A percentile compares a stretch with the other conserved stretches of the same genome.
phyloP scores from a whole-genome alignment of 2,113 vertebrate species.

The Melanerpes aurifrons region DNA sequence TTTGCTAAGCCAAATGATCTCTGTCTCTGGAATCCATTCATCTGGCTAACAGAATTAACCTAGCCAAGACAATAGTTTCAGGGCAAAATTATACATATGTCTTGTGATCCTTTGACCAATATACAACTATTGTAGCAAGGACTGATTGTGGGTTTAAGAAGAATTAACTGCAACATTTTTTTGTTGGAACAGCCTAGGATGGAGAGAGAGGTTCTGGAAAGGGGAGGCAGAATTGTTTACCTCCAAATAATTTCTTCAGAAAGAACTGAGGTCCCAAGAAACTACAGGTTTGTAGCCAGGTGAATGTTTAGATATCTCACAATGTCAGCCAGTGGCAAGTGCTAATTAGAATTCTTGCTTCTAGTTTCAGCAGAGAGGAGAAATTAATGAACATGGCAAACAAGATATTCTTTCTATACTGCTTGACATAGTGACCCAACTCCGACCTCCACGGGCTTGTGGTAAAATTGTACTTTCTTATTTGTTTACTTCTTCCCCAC shows the following conservation, averaged over 20 bases:
- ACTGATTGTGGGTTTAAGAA: not conserved
- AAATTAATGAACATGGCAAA: slow-evolving; percentile 22
- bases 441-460: not conserved
- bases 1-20: not conserved
- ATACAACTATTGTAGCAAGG: not conserved
- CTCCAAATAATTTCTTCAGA: not conserved
- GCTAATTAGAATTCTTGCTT: slow-evolving; percentile 16
- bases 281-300: not conserved
- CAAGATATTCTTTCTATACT: not conserved
- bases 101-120: not conserved
- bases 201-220: not conserved
- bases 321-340: not conserved
- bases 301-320: not conserved
- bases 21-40: not conserved
- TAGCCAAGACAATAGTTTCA: not conserved
- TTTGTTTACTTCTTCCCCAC: slow-evolving; percentile 46
- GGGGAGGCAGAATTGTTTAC: not conserved
- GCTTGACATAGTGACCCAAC: slow-evolving; percentile 28
- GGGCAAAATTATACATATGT: not conserved
- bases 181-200: not conserved
- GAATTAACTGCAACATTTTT: not conserved
- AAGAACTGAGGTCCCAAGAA: not conserved
- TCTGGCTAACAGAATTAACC: not conserved
- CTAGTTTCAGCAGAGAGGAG: not conserved
- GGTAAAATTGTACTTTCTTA: slow-evolving; percentile 43